These are phyloP conservation scores for Dasyprocta punctata DNA, from an alignment of 2,113 vertebrate genomes.

Conservation along the genomic window DNA sequence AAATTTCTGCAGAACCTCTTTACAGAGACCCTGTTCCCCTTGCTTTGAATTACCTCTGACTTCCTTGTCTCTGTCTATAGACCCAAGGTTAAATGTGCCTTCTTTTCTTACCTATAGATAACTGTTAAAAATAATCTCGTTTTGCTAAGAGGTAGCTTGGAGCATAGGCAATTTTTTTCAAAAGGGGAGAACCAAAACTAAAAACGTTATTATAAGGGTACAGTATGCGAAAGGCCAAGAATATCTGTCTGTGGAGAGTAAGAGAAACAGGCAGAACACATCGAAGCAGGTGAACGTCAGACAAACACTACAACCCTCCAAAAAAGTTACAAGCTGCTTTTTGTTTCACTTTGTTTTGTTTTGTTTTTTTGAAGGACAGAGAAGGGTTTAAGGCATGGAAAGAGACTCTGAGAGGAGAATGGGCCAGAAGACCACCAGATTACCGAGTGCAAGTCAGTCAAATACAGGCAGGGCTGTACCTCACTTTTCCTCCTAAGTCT, in stretches of 20 bases:
- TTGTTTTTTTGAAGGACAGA: neutral
- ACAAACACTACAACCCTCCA: conserved; percentile 13
- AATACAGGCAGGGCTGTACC: no score
- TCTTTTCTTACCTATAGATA: neutral
- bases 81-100: neutral
- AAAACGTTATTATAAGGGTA: conserved; percentile 33
- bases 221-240: neutral
- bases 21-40: neutral
- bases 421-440: neutral
- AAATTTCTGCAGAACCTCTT: neutral
- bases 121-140: neutral
- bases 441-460: neutral
- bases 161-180: neutral
- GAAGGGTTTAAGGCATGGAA: neutral
- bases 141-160: neutral
- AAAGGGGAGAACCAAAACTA: conserved; percentile 22
- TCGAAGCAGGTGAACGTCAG: neutral
- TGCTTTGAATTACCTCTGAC: neutral
- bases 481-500: neutral
- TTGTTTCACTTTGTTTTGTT: no score
- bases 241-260: neutral
- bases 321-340: neutral
- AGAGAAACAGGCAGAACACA: neutral
- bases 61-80: neutral
- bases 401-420: neutral